Conservation (phyloP, 2,113 vertebrate species). For the Thamnophis sirtalis region DNA sequence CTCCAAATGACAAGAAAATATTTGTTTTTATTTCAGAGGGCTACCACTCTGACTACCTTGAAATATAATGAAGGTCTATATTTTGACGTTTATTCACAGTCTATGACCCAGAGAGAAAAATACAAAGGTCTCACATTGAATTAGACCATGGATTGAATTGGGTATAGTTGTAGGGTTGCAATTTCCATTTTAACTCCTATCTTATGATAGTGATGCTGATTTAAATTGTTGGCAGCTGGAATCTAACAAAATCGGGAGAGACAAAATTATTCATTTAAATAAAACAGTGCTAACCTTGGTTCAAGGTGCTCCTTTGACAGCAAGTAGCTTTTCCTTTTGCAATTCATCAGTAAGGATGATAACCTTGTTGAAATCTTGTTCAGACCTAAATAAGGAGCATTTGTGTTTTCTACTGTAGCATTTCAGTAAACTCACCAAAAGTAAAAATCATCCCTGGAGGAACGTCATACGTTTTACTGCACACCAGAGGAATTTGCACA, state of each 20-base stretch:
- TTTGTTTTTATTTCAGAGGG: neutral
- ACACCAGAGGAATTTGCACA: conserved; percentile 24
- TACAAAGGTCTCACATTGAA: neutral
- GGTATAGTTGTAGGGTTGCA: neutral
- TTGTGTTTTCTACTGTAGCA: neutral
- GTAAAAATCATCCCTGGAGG: conserved; percentile 16
- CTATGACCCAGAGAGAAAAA: neutral
- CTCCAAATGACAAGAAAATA: neutral
- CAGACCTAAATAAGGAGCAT: neutral
- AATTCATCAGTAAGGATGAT: no score
- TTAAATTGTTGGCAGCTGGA: neutral
- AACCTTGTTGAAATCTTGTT: neutral
- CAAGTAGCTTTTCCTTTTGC: neutral
- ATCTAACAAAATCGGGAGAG: neutral
- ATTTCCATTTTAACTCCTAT: neutral
- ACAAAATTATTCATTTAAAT: neutral
- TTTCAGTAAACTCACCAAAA: neutral
- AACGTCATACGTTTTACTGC: conserved; percentile 24
- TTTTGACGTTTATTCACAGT: neutral
- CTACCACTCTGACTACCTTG: neutral
- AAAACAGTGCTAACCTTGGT: neutral
- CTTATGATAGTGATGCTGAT: neutral
- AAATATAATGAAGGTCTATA: neutral
- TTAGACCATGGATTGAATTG: neutral
- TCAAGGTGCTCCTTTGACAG: neutral